Evolutionary conservation across 2,888 invertebrate genomes (phyloP), one percentile per base, ranked within the genome.

Genomic region (Molorchus minor): DNA sequence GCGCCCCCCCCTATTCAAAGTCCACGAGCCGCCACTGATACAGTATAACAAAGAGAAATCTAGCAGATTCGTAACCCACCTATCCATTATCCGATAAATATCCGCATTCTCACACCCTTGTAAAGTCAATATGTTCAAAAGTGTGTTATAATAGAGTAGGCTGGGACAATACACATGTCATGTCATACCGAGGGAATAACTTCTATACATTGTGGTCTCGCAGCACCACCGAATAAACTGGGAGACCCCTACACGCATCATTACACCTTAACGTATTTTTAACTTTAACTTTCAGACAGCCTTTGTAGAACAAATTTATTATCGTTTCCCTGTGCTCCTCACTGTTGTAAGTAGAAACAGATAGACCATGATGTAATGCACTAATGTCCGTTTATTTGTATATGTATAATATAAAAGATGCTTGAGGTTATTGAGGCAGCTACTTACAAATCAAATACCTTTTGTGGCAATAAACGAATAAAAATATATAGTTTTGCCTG

Each of bases 121-220:
- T 75, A 79, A 72, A 76, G 76, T 76, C 77, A 79, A 79, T 77
- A 76, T 75, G 78, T 77, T 77, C 75, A 71, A 71, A 79, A 79
- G 76, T 78, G 76, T 74, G 69, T 77, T 75, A 79, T 79, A 79
- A 79, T 79, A 74, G 78, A 78, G 77, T 79, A 71, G 77, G 75
- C 75, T 70, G 71, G 67, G 56, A 79, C 79, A 80, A 80, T 79
- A 70, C 76, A 75, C 76, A 75, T 77, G 78, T 78, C 79, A 77
- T 75, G 77, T 76, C 76, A 72, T 71, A 49, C 64, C 30, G 65
- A 69, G 74, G 73, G 68, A 65, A 61, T 65, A 61, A 66, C 61
- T 65, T 67, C 67, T 58, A 58, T 58, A 61, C 59, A 61, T 68
- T 71, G 70, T 69, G 72, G 70, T 69, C 58, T 55, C 61, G 56